phyloP scores from a whole-genome alignment of 2,888 invertebrate species.

The Tetanocera ferruginea region DNA sequence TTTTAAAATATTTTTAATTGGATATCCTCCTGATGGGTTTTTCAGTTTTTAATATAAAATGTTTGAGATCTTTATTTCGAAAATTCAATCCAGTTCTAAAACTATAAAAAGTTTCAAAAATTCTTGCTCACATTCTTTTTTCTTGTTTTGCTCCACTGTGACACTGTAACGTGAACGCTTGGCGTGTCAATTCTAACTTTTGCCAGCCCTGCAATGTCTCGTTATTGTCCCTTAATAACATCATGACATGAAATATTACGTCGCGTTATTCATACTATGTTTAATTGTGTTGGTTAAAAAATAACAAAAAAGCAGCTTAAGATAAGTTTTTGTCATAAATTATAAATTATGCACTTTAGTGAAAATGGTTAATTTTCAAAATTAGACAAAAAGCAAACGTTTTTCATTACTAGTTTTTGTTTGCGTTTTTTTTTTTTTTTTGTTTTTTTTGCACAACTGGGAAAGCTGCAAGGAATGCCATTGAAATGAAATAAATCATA shows the following conservation, averaged over 20 bases:
- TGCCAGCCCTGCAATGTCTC: background rate
- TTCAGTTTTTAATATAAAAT: background rate
- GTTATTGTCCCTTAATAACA: conserved; percentile 37
- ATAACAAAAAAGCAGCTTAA: conserved; percentile 39
- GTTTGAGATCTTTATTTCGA: background rate
- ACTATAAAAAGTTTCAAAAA: background rate
- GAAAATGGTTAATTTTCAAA: conserved; percentile 4
- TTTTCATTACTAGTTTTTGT: background rate
- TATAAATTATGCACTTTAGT: background rate
- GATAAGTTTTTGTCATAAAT: conserved; percentile 35
- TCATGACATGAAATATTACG: conserved; percentile 44
- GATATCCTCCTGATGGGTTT: too few relatives aligned
- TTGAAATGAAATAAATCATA: conserved; percentile 1
- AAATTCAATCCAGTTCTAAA: background rate
- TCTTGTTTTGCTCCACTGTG: background rate
- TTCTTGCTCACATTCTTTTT: background rate
- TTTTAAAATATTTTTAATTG: too few relatives aligned
- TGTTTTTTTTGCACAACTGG: background rate
- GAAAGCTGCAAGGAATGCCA: background rate
- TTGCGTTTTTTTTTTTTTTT: background rate
- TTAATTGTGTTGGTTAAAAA: conserved; percentile 30
- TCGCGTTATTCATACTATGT: conserved; percentile 23
- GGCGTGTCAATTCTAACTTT: background rate
- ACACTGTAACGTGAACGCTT: background rate
- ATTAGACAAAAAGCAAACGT: background rate